A percentile compares a stretch with the other conserved stretches of the same genome.
Conservation (phyloP, 2,113 vertebrate species). For the Caranx ignobilis region DNA sequence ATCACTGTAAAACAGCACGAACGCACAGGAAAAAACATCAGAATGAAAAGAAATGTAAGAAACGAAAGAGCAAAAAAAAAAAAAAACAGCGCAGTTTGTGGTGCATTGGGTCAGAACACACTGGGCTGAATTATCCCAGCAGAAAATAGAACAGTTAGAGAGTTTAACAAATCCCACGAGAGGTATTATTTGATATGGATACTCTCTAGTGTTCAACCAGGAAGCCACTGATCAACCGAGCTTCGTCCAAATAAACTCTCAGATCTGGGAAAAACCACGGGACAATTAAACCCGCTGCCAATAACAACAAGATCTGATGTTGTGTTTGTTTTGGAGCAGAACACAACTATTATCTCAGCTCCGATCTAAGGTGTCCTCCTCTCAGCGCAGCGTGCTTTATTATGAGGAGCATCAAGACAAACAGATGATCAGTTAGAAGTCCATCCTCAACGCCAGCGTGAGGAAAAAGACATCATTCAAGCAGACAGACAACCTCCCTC, state of each 20-base stretch:
- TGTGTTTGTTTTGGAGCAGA: slow-evolving; percentile 24
- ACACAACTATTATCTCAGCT: not conserved
- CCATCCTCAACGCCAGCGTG: not conserved
- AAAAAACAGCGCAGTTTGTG: not conserved
- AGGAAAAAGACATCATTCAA: slow-evolving; percentile 21
- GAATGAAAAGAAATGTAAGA: not conserved
- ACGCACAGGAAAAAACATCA: not conserved
- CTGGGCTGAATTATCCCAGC: not conserved
- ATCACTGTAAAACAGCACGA: slow-evolving; percentile 14
- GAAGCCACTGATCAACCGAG: slow-evolving; percentile 60
- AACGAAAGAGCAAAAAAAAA: not conserved
- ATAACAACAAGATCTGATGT: slow-evolving; percentile 27
- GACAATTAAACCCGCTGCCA: slow-evolving; percentile 23
- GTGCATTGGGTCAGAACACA: not conserved
- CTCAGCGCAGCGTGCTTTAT: not conserved
- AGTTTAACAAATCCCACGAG: slow-evolving; percentile 40
- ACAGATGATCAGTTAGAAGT: slow-evolving; percentile 14
- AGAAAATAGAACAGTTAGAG: slow-evolving; percentile 5
- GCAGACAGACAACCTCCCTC: not conserved
- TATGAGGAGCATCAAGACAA: slow-evolving; percentile 17
- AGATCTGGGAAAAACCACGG: slow-evolving; percentile 47
- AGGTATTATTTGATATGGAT: slow-evolving; percentile 53
- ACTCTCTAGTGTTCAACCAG: slow-evolving; percentile 54
- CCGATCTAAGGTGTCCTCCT: not conserved
- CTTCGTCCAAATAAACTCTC: slow-evolving; percentile 65